Conservation (phyloP, 2,797 vertebrate genomes). For the Aeoliscus strigatus region DNA sequence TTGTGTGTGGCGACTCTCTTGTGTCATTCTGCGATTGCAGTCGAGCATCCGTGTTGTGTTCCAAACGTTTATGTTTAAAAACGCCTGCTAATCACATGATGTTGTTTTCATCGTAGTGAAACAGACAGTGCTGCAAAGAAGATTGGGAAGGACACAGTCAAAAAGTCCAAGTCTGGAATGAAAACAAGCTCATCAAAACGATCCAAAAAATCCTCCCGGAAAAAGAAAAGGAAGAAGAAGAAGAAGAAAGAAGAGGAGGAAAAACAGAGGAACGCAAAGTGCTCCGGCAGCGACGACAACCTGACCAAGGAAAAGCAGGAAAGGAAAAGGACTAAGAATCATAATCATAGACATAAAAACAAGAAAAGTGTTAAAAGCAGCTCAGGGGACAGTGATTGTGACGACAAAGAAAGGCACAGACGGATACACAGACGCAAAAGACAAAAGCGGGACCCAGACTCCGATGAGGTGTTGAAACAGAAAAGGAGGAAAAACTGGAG, state of each 20-base stretch:
- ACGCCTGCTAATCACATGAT: no score
- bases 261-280: constrained; percentile 76
- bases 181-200: constrained; percentile 77
- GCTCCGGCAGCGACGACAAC: constrained; percentile 63
- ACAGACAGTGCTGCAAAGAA: constrained; percentile 56
- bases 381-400: constrained; percentile 71
- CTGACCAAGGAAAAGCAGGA: constrained; percentile 47
- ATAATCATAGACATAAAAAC: constrained; percentile 58
- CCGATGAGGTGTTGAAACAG: constrained; percentile 51
- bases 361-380: constrained; percentile 70
- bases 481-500: constrained; percentile 88
- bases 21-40: no score
- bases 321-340: constrained; percentile 67
- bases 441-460: constrained; percentile 58
- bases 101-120: constrained; percentile 64
- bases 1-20: no score
- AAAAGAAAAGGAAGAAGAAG: constrained; percentile 90
- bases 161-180: constrained; percentile 69
- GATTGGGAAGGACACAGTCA: constrained; percentile 69
- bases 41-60: no score
- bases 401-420: constrained; percentile 30
- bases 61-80: no score
- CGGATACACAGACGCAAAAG: constrained; percentile 57
- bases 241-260: constrained; percentile 83
- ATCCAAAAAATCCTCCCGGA: constrained; percentile 85